Percentiles rank a stretch among this genome's conserved stretches.
Evolutionary conservation across 2,888 invertebrate species (phyloP).

Genomic region (Dasypogon diadema): DNA sequence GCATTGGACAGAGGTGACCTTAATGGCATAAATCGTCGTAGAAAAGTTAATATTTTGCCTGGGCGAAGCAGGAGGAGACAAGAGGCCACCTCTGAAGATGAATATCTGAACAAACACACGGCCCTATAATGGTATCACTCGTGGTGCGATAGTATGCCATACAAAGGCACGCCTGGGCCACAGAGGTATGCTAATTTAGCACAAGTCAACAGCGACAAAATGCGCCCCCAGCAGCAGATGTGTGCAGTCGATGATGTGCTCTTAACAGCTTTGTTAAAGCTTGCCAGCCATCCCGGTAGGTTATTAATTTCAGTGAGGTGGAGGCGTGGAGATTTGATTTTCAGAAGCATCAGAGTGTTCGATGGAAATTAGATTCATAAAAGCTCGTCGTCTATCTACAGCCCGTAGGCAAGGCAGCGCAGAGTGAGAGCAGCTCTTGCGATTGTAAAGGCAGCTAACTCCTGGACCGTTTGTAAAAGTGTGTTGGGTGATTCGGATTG

Average conservation of each 20-base stretch:
- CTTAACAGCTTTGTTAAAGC: constrained; percentile 25
- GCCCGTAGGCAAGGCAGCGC: neutral
- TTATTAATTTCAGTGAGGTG: neutral
- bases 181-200: constrained; percentile 26
- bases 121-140: neutral
- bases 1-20: too few species aligned
- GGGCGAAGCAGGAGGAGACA: neutral
- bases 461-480: neutral
- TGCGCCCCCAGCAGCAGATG: neutral
- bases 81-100: constrained; percentile 16
- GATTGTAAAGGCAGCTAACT: neutral
- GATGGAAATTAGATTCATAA: constrained; percentile 16
- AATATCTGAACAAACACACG: neutral
- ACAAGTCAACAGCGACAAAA: neutral
- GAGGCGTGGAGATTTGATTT: neutral
- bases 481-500: neutral
- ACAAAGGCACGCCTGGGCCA: neutral
- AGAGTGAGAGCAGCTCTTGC: neutral
- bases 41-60: neutral
- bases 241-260: neutral
- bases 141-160: neutral
- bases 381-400: neutral
- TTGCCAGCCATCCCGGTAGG: neutral
- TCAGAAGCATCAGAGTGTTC: neutral
- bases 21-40: neutral